Base-by-base conservation (phyloP, 2,113 vertebrate genomes). In the Callipepla squamata region DNA sequence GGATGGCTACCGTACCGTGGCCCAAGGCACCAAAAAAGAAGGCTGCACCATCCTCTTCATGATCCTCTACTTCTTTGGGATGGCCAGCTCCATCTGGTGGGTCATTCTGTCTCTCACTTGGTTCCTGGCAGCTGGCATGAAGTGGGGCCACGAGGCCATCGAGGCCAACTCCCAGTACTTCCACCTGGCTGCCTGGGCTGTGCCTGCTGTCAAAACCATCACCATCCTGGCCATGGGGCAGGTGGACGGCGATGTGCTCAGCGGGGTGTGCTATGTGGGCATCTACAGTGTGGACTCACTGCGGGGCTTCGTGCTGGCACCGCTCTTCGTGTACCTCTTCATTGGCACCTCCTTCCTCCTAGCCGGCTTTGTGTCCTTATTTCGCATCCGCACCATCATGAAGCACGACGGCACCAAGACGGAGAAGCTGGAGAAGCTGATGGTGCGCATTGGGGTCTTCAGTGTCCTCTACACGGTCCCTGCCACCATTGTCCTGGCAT, bases 381-480 rank as follows among this genome's bases (percentile, higher is more conserved):
- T 99, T 95, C 98, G 99, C 57, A 99, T 99, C 95, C 97, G 99
- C 91, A 99, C 99, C 94, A 99, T 99, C 97, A 99, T 99, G 99
- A 99, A 99, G 89, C 99, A 99, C 3, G 99, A 99, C 21, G 99
- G 99, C 86, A 99, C 98, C 95, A 99, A 99, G 97, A 99, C 99
- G 0, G 98, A 98, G 96, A 98, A 99, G 90, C 97, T 99, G 90
- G 99, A 99, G 97, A 98, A 98, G 97, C 97, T 99, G 55, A 99
- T 99, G 99, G 98, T 99, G 69, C 97, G 99, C 57, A 98, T 99
- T 1, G 99, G 98, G 3, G 98, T 98, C 84, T 99, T 99, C 95
- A 97, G 98, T 4, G 98, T 99, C 72, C 98, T 99, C 59, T 99
- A 99, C 97, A 98, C 98, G 0, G 98, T 98, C 66, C 98, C 99